Conservation (phyloP, 2,113 vertebrate species). For the Anguilla japonica region DNA sequence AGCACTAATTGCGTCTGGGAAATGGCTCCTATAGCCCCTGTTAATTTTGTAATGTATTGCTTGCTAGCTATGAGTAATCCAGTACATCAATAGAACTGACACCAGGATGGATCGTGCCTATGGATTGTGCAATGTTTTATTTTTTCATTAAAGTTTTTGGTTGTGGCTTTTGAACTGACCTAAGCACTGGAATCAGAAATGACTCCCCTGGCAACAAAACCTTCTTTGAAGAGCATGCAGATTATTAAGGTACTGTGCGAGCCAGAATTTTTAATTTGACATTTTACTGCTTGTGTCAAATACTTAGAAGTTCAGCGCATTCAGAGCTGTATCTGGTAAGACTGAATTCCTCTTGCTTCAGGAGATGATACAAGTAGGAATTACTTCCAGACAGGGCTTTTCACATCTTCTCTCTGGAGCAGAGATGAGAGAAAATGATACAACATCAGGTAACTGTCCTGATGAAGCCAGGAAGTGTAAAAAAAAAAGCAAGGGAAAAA, state of each 20-base stretch:
- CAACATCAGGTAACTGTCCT: slow-evolving; percentile 46
- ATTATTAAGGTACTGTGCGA: not conserved
- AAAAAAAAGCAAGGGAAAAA: slow-evolving; percentile 50
- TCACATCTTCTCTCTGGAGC: not conserved
- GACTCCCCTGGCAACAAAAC: not conserved
- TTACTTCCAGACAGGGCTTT: not conserved
- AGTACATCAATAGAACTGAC: no score
- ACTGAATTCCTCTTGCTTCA: not conserved
- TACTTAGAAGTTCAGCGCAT: not conserved
- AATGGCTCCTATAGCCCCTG: no score
- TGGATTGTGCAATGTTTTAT: not conserved
- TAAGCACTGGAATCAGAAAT: not conserved
- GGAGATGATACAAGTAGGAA: not conserved
- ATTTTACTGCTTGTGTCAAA: not conserved
- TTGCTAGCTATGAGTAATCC: no score
- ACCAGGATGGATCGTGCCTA: no score
- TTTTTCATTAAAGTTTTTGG: not conserved
- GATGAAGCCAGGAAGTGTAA: slow-evolving; percentile 58
- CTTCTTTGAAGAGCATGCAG: not conserved
- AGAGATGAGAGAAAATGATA: slow-evolving; percentile 3
- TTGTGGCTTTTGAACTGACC: not conserved
- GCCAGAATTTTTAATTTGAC: not conserved
- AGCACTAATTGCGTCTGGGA: no score
- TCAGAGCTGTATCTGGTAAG: no score
- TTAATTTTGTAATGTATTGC: no score